Percentiles rank a stretch among this genome's conserved stretches.
Conservation (phyloP, 2,113 vertebrate species). For the Macquaria ambigua region DNA sequence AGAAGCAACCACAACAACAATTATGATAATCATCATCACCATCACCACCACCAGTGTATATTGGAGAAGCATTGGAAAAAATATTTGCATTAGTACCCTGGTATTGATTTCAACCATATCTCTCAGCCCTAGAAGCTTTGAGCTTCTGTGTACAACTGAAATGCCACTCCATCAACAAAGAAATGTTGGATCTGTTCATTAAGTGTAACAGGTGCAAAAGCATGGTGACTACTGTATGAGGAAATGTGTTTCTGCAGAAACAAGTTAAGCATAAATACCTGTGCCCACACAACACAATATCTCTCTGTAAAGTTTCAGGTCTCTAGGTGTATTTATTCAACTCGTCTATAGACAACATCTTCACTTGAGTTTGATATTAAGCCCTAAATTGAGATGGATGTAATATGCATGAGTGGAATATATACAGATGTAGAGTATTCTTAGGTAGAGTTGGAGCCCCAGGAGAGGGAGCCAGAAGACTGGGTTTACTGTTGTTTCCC, state of each 20-base stretch:
- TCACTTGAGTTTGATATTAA: background rate
- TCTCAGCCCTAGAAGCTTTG: background rate
- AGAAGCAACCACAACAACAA: too few relatives aligned
- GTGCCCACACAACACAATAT: background rate
- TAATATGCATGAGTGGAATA: background rate
- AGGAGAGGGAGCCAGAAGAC: slow-evolving; percentile 68
- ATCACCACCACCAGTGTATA: too few relatives aligned
- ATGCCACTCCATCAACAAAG: background rate
- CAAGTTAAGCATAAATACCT: background rate
- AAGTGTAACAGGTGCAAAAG: background rate
- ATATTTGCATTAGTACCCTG: too few relatives aligned
- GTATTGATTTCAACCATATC: too few relatives aligned
- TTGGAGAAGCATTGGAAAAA: too few relatives aligned
- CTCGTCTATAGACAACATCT: background rate
- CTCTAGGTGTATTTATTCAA: background rate
- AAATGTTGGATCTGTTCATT: background rate
- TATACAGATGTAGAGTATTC: background rate
- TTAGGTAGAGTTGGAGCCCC: slow-evolving; percentile 4
- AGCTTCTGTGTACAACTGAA: background rate
- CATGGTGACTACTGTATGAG: background rate
- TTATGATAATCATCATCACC: too few relatives aligned
- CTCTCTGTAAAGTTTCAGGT: background rate
- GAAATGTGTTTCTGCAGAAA: background rate
- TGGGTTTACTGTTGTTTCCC: background rate
- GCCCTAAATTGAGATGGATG: background rate